phyloP scores from a whole-genome alignment of 2,797 vertebrate species.

The Clarias laeviceps region DNA sequence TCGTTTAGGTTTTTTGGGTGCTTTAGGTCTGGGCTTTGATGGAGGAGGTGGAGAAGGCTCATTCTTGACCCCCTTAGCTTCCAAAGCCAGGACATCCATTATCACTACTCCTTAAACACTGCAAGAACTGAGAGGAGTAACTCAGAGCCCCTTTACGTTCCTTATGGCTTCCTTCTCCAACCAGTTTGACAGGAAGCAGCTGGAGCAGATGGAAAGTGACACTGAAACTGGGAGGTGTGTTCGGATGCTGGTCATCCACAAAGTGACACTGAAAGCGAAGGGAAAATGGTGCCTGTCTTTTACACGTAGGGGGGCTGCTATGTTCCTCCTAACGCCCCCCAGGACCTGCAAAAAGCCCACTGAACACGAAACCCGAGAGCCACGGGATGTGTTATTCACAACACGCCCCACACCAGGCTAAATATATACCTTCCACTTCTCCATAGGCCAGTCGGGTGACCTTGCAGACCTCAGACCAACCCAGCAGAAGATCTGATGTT shows the following conservation, averaged over 20 bases:
- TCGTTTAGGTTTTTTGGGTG: slow-evolving; percentile 84
- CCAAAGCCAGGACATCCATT: slow-evolving; percentile 79
- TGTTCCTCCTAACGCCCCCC: slow-evolving; percentile 60
- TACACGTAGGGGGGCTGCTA: slow-evolving; percentile 66
- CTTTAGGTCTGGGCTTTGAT: slow-evolving; percentile 71
- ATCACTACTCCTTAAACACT: slow-evolving; percentile 31
- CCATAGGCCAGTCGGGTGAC: slow-evolving; percentile 69
- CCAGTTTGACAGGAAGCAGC: background rate
- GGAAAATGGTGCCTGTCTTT: slow-evolving; percentile 60
- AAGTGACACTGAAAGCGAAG: slow-evolving; percentile 36
- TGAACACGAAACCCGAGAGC: slow-evolving; percentile 80
- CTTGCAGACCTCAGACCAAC: slow-evolving; percentile 66
- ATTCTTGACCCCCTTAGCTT: slow-evolving; percentile 71
- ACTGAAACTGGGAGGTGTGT: slow-evolving; percentile 9
- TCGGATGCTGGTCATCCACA: slow-evolving; percentile 27
- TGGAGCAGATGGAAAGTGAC: background rate
- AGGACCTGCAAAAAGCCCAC: slow-evolving; percentile 55
- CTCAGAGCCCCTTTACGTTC: background rate
- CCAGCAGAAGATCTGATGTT: slow-evolving; percentile 64
- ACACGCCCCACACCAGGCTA: slow-evolving; percentile 75
- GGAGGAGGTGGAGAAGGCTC: slow-evolving; percentile 61
- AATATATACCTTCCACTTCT: slow-evolving; percentile 78
- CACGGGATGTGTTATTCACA: slow-evolving; percentile 77
- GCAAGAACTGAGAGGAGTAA: slow-evolving; percentile 7
- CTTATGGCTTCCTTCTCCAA: background rate